Base-by-base conservation (phyloP, 2,888 invertebrate species). In the Agriopis marginaria region DNA sequence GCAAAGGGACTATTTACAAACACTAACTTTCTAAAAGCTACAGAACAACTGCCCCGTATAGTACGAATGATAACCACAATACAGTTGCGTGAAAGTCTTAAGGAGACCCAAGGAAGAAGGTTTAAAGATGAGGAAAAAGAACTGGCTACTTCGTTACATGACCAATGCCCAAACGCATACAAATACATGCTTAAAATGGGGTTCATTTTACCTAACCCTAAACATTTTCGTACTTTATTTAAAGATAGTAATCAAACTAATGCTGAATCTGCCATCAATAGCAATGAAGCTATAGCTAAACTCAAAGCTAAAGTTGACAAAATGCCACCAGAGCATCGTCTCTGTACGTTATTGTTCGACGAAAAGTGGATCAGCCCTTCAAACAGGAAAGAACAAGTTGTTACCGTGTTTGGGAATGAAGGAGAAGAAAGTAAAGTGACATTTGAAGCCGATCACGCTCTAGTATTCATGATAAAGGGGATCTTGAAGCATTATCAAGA, bases 391-490 rank as follows among this genome's bases (percentile, higher is more conserved):
- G 32, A 60, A 10, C 12, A 39, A 11, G 47, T 49, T 47, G 14
- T 60, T 7, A 50, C 49, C 12, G 10, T 40, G n/a, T 7, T 60
- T 7, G 49, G 39, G 7, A 60, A 6, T 14, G 10, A 39, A 9
- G 49, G 39, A 12, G 12, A 59, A 12, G 23, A 45, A 12, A 12
- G 4, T 6, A 49, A 60, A 50, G 40, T 11, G 23, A 7, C 39
- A 0, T 60, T 60, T 40, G 49, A 40, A 7, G 60, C 60, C 10
- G 60, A 60, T n/a, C 49, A 60, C 40, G 39, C 49, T 8, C 32
- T 60, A 4, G 10, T 60, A 14, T 60, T 60, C 49, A 60, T 60
- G 49, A 40, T 60, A 11, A 60, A 60, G 12, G 60, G 60, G 3
- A 49, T 60, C n/a, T n/a, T 60, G 7, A 17, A 40, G n/a, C 1